Evolutionary conservation across 2,797 vertebrate species (phyloP).

Genomic region (Arnoldichthys spilopterus): DNA sequence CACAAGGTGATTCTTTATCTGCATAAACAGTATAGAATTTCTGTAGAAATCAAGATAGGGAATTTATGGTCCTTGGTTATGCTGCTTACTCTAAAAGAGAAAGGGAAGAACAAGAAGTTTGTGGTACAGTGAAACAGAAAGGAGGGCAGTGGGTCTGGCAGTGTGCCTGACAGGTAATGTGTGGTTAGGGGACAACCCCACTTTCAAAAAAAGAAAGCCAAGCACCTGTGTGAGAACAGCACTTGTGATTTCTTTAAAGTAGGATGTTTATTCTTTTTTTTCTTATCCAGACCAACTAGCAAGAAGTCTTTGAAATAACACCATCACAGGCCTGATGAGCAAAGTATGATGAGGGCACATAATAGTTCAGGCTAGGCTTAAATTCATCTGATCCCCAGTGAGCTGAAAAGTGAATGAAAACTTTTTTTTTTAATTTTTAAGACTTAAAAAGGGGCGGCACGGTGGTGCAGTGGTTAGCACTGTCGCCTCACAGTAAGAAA

Average conservation of each 20-base stretch:
- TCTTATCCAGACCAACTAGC: slow-evolving; percentile 21
- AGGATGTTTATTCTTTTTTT: not conserved
- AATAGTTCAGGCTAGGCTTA: no score
- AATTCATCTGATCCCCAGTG: no score
- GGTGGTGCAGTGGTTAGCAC: no score
- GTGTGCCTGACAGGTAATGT: not conserved
- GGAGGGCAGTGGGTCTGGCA: slow-evolving; percentile 38
- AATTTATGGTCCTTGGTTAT: slow-evolving; percentile 31
- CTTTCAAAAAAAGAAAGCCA: slow-evolving; percentile 23
- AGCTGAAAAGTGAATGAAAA: no score
- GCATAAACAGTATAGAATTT: no score
- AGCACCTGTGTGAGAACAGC: slow-evolving; percentile 40
- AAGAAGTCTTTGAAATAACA: slow-evolving; percentile 35
- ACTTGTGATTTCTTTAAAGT: slow-evolving; percentile 38
- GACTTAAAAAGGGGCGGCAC: no score
- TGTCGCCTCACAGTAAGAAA: no score
- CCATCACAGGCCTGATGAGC: slow-evolving; percentile 30
- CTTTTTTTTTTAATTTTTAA: no score
- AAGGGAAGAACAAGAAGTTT: slow-evolving; percentile 7
- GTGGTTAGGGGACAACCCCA: slow-evolving; percentile 36
- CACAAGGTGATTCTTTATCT: not conserved
- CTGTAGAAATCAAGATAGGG: slow-evolving; percentile 44
- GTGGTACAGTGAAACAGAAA: slow-evolving; percentile 47
- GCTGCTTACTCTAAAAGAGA: slow-evolving; percentile 11
- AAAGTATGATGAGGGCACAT: no score